Evolutionary conservation across 2,113 vertebrate species (phyloP).

Genomic region (Mirza zaza): DNA sequence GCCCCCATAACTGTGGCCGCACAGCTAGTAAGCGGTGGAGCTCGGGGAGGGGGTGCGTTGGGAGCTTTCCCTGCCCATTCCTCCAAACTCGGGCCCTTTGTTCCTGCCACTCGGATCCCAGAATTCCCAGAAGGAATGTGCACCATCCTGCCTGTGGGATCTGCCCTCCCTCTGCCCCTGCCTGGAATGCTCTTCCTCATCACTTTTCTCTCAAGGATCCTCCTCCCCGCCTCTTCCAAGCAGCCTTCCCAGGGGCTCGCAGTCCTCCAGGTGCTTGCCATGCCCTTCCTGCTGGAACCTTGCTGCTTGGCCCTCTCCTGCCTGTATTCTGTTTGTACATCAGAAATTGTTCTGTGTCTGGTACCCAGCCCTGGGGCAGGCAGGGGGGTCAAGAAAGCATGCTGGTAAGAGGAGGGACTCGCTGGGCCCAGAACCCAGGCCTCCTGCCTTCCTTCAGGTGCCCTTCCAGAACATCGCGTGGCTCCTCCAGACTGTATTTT

Average conservation of each 20-base stretch:
- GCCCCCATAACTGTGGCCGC: background rate
- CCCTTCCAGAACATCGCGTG: background rate
- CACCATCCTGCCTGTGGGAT: background rate
- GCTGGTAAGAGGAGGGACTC: background rate
- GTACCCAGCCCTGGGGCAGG: background rate
- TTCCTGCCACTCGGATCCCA: background rate
- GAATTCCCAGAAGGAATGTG: slow-evolving; percentile 6
- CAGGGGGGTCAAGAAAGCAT: background rate
- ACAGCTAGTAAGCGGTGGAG: background rate
- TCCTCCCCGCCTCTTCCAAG: slow-evolving; percentile 39
- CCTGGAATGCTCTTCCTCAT: background rate
- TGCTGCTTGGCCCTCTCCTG: background rate
- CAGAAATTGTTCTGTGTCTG: background rate
- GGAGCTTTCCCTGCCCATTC: background rate
- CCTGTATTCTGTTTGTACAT: background rate
- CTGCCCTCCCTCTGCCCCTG: background rate
- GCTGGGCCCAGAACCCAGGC: background rate
- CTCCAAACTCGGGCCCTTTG: background rate
- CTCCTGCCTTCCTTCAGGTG: background rate
- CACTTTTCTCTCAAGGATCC: background rate
- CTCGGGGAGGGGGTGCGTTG: background rate
- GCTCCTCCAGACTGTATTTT: background rate
- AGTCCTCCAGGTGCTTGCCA: background rate
- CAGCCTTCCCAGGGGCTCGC: slow-evolving; percentile 22
- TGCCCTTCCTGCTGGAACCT: background rate